phyloP scores from a whole-genome alignment of 2,888 invertebrate species.

The Tenthredo mesomela region DNA sequence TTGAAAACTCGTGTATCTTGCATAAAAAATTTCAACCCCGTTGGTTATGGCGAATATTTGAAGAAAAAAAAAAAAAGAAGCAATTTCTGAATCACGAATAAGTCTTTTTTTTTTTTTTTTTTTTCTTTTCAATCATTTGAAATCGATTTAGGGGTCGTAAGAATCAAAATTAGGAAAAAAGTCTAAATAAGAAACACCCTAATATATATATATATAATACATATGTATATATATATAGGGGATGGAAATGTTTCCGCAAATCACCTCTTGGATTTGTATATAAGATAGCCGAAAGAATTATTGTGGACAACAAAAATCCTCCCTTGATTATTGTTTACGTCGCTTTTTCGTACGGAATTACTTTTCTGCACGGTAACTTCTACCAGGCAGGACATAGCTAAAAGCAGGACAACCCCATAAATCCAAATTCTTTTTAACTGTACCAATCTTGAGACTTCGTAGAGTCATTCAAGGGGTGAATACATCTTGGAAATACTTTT shows the following conservation, averaged over 20 bases:
- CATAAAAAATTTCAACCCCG: too few species aligned
- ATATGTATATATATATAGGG: background rate
- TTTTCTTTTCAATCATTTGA: too few species aligned
- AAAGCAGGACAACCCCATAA: background rate
- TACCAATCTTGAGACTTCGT: background rate
- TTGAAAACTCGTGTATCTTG: too few species aligned
- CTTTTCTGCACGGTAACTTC: background rate
- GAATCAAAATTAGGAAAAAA: too few species aligned
- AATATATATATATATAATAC: too few species aligned
- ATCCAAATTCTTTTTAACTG: background rate
- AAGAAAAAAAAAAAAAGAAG: too few species aligned
- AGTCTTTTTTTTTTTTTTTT: too few species aligned
- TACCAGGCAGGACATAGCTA: background rate
- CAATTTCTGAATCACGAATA: too few species aligned
- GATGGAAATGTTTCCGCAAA: background rate
- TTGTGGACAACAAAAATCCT: conserved; percentile 1
- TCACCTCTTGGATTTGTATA: background rate
- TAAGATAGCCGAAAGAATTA: conserved; percentile 15
- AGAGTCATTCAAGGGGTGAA: background rate
- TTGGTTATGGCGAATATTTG: too few species aligned
- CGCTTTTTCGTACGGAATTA: background rate
- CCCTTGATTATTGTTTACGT: conserved; percentile 21
- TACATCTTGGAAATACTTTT: background rate
- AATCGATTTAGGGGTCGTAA: too few species aligned
- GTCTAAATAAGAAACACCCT: too few species aligned